A percentile compares a stretch with the other conserved stretches of the same genome.
Conservation (phyloP, 2,888 invertebrate genomes). For the Agrotis exclamationis region DNA sequence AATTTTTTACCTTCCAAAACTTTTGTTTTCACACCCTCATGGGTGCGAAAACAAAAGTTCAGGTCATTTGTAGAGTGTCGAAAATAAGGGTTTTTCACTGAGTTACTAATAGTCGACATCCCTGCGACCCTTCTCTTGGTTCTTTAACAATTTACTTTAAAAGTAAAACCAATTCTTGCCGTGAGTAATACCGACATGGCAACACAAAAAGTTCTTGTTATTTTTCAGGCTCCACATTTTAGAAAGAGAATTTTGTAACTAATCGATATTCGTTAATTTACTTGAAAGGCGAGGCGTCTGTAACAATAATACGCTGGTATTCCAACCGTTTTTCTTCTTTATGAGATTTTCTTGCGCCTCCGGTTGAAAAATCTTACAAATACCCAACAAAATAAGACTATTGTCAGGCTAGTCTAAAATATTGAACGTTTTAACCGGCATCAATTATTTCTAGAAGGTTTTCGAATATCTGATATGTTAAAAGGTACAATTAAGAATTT, state of each 20-base stretch:
- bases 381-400: neutral
- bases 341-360: neutral
- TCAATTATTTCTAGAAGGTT: neutral
- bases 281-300: slow-evolving; percentile 18
- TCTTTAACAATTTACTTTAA: slow-evolving; percentile 21
- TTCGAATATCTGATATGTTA: too few relatives aligned
- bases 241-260: slow-evolving; percentile 28
- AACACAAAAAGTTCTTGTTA: slow-evolving; percentile 32
- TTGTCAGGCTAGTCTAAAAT: neutral
- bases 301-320: neutral
- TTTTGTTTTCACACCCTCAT: slow-evolving; percentile 13
- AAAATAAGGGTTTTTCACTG: slow-evolving; percentile 9
- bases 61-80: slow-evolving; percentile 10
- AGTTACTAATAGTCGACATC: neutral
- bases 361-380: neutral
- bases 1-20: neutral
- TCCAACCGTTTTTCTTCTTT: neutral
- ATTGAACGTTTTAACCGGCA: neutral
- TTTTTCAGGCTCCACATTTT: slow-evolving; percentile 34
- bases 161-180: slow-evolving; percentile 34
- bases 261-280: slow-evolving; percentile 56
- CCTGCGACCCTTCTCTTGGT: slow-evolving; percentile 14
- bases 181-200: slow-evolving; percentile 21
- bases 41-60: too few relatives aligned
- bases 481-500: neutral